Base-by-base conservation (phyloP, 1,140 invertebrate genomes). In the Cydia strobilella region DNA sequence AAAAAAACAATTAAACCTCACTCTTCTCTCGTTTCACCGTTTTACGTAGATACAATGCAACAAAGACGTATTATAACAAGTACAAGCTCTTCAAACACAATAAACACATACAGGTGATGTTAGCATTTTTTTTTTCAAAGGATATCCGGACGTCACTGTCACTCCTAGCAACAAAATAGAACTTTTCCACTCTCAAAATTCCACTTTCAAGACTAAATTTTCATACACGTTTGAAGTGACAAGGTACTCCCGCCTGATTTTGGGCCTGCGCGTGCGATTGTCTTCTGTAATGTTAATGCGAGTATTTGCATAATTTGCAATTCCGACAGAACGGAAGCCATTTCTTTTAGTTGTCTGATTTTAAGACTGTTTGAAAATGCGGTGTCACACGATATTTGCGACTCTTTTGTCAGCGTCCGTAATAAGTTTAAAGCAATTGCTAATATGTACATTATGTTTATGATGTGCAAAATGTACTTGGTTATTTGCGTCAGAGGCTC, bases 251-350 rank as follows among this genome's bases (percentile, higher is more conserved):
- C n/a, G 27, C 4, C 13, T 39, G 15, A 5, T 69, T 59, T 59
- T n/a, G 31, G 35, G 35, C 15, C 48, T 69, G 65, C 65, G 65
- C 65, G 27, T 18, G 31, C 65, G 65, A 69, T 66, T 18, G 65
- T 69, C n/a, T 18, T 69, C 42, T 69, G 65, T 69, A 7, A 69
- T 69, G 65, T 39, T 69, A 69, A 69, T 69, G 6, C 15, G 15
- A 31, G 20, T 20, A 48, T 77, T 74, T 74, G 35, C 42, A 35
- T 77, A 72, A 77, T 77, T 74, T 72, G 76, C 76, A 77, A 74
- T 42, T 48, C 42, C 20, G 72, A 71, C 25, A 73, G 23, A 77
- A 77, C 76, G 73, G 76, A 77, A 77, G 76, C 66, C 25, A 69
- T 69, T 35, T 35, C 31, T 69, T 35, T 69, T 69, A 18, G 27